Evolutionary conservation across 2,797 vertebrate genomes (phyloP).

Genomic region (Antrozous pallidus): DNA sequence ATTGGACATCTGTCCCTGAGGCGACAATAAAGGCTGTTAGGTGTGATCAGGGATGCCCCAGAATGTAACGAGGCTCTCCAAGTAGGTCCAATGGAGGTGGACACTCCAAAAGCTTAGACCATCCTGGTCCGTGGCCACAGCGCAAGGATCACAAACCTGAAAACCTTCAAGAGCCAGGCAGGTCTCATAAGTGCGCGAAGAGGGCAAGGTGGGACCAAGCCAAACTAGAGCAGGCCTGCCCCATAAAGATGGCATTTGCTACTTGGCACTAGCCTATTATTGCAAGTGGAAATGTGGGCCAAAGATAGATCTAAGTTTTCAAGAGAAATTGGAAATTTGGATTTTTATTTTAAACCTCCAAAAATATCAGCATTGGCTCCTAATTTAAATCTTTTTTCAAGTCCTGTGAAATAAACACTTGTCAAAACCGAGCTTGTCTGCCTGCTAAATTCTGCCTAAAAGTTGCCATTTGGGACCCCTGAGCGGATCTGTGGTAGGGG

Average conservation of each 20-base stretch:
- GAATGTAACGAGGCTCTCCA: neutral
- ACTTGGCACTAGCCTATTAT: neutral
- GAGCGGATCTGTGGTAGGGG: neutral
- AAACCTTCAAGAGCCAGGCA: neutral
- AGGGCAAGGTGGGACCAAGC: neutral
- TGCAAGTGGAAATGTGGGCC: neutral
- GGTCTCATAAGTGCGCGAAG: neutral
- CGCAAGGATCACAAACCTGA: neutral
- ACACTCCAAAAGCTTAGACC: neutral
- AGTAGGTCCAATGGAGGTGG: neutral
- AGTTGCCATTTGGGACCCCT: neutral
- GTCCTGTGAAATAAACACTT: neutral
- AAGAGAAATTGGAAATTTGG: constrained; percentile 14
- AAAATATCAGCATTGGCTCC: constrained; percentile 14
- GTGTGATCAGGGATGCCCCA: neutral
- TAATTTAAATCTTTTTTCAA: constrained; percentile 37
- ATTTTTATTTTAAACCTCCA: constrained; percentile 48
- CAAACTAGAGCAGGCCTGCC: neutral
- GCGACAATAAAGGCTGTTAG: neutral
- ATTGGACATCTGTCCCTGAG: neutral
- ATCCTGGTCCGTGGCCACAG: neutral
- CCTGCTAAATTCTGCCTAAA: neutral
- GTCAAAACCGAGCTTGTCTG: neutral
- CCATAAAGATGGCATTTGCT: neutral
- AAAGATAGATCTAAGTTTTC: neutral